phyloP scores from a whole-genome alignment of 2,888 invertebrate species.

The Eupsilia transversa region DNA sequence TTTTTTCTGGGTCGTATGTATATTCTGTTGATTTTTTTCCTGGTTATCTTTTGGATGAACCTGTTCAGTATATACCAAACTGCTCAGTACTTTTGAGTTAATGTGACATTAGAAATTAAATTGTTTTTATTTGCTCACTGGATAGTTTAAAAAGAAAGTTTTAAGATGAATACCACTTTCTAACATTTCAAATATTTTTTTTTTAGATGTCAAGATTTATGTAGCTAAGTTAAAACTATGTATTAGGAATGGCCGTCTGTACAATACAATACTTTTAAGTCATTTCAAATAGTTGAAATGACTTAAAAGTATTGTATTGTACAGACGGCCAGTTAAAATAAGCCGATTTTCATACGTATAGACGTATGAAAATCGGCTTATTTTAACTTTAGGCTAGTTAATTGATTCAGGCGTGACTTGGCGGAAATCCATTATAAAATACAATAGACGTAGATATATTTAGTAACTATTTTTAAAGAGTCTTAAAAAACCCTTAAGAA shows the following conservation, averaged over 20 bases:
- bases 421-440: no score
- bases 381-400: no score
- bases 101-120: not conserved
- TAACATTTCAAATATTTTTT: not conserved
- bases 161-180: not conserved
- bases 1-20: not conserved
- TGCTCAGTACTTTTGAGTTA: not conserved
- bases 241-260: no score
- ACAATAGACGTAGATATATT: no score
- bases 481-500: no score
- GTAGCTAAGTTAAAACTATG: not conserved
- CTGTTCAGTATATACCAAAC: not conserved
- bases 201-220: not conserved
- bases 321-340: no score
- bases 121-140: not conserved
- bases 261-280: not conserved
- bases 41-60: not conserved
- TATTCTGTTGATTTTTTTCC: constrained; percentile 2
- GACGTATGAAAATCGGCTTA: not conserved
- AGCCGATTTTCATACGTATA: no score
- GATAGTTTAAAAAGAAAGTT: not conserved
- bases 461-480: no score
- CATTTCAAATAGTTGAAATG: not conserved
- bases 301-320: no score
- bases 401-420: no score